Base-by-base conservation (phyloP, 2,797 vertebrate species). In the Psittacula derbiana region DNA sequence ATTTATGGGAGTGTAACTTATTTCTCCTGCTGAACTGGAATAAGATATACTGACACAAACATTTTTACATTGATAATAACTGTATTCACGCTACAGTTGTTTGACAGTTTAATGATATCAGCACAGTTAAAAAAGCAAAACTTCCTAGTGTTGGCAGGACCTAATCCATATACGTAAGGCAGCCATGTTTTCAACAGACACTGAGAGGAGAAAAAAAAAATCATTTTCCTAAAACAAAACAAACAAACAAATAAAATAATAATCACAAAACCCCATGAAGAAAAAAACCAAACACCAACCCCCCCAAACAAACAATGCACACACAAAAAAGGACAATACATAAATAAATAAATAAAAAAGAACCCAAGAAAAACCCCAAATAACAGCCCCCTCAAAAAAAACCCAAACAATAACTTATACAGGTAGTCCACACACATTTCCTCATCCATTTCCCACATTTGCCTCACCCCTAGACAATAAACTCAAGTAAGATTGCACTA, bases 21-120 rank as follows among this genome's bases (percentile, higher is more conserved):
- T 62, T 92, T 96, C 24, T 85, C 7, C 62, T 52, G 25, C 25
- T 92, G 84, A 87, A 92, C 44, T 73, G 11, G 46, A 89, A 55
- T 50, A 78, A 67, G 43, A 47, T 80, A 33, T 33, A 89, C 41
- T 70, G n/a, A 88, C 74, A 67, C 16, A 85, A 82, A 21, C 52
- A 86, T 7, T 88, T 92, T 71, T 80, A 67, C 65, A 57, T 41
- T 66, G 30, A 25, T 50, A 90, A 30, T 80, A 91, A 73, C 13
- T 61, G 28, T n/a, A 60, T 87, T 86, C 20, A n/a, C 1, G 0
- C 31, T 74, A 74, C 16, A 12, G 28, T 44, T 62, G n/a, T 83
- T 79, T 67, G 25, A 64, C 20, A 53, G 6, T 60, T 89, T 69
- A 85, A 73, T 66, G 10, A 65, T 60, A 78, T 28, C 57, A 58